Conservation (phyloP, 1,140 invertebrate genomes). For the Lasaia peninsularis region DNA sequence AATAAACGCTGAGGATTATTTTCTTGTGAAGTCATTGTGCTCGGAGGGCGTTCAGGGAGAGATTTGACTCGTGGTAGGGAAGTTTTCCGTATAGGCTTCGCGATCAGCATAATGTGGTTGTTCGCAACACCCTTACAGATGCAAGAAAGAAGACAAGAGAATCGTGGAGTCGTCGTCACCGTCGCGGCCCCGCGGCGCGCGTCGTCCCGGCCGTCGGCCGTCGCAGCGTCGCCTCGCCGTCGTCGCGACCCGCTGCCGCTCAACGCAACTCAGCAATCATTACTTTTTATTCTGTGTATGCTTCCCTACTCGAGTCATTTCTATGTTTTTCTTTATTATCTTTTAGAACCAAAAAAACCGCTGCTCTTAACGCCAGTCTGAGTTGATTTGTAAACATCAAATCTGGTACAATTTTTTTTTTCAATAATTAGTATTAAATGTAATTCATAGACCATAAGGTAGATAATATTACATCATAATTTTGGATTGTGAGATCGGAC, state of each 20-base stretch:
- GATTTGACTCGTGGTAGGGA: constrained; percentile 69
- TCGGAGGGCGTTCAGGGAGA: constrained; percentile 51
- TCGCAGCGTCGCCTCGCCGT: constrained; percentile 22
- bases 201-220: constrained; percentile 22
- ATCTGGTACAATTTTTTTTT: background rate
- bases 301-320: constrained; percentile 71
- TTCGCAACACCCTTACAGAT: constrained; percentile 75
- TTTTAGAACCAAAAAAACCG: constrained; percentile 1
- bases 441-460: too few relatives aligned
- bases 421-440: too few relatives aligned
- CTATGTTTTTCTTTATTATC: constrained; percentile 24
- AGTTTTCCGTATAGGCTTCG: constrained; percentile 60
- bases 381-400: constrained; percentile 21
- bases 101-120: constrained; percentile 75
- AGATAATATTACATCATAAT: too few relatives aligned
- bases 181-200: constrained; percentile 32
- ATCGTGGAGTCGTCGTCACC: constrained; percentile 27
- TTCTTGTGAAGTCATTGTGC: constrained; percentile 10
- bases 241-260: constrained; percentile 14
- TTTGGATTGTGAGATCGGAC: too few relatives aligned
- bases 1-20: constrained; percentile 21
- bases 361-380: constrained; percentile 50
- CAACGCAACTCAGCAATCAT: constrained; percentile 30
- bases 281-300: constrained; percentile 32
- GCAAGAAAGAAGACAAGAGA: constrained; percentile 56